A percentile compares a stretch with the other conserved stretches of the same genome.
Conservation (phyloP, 2,113 vertebrate species). For the Phainopepla nitens region DNA sequence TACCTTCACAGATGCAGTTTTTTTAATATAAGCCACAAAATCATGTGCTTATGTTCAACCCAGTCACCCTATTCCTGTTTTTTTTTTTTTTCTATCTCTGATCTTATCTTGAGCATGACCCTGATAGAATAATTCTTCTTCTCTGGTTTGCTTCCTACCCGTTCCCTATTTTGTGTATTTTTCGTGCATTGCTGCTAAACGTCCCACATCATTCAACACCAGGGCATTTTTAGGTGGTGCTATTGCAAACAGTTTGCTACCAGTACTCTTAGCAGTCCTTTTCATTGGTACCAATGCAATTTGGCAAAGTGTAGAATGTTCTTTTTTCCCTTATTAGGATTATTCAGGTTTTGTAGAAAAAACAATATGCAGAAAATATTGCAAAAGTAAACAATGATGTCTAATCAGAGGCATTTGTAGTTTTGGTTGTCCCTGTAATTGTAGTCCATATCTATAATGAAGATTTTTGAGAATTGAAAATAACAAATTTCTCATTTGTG, state of each 20-base stretch:
- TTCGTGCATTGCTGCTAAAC: not conserved
- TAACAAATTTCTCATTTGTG: not conserved
- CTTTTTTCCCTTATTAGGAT: not conserved
- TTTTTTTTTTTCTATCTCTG: not conserved
- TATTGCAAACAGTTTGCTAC: not conserved
- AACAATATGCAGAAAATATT: not conserved
- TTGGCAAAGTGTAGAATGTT: not conserved
- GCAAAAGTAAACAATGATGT: not conserved
- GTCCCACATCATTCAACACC: not conserved
- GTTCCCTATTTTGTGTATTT: not conserved
- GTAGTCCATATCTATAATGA: not conserved
- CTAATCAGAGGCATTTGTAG: not conserved
- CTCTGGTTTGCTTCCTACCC: not conserved
- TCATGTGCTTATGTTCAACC: not conserved
- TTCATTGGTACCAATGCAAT: not conserved
- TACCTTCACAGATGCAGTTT: not conserved
- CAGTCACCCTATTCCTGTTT: not conserved
- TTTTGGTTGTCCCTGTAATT: not conserved
- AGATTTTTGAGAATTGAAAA: not conserved
- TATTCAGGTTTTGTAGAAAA: not conserved
- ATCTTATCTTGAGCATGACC: not conserved
- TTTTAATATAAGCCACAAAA: not conserved
- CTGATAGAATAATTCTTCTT: not conserved
- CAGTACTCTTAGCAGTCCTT: not conserved
- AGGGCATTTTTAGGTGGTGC: not conserved